A percentile compares a stretch with the other conserved stretches of the same genome.
These are phyloP conservation scores for Austrolebias charrua DNA, from an alignment of 2,797 vertebrate genomes.

Conservation along the genomic window DNA sequence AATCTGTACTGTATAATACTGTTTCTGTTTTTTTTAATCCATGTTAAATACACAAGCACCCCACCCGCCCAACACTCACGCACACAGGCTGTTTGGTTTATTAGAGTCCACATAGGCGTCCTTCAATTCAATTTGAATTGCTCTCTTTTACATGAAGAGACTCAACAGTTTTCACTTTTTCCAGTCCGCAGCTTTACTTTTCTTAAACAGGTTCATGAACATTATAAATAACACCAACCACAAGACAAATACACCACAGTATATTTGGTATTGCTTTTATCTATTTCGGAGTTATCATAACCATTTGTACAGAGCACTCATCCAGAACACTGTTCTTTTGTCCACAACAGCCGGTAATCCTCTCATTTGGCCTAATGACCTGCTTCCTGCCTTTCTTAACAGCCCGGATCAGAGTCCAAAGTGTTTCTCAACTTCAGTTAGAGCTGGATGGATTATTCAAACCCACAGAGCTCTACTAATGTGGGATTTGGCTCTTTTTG, in stretches of 20 bases:
- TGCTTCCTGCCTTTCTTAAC: slow-evolving; percentile 43
- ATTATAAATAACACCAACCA: slow-evolving; percentile 33
- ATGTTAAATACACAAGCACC: neutral
- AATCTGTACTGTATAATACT: neutral
- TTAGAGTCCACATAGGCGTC: slow-evolving; percentile 13
- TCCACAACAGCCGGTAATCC: slow-evolving; percentile 35
- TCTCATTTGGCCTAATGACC: slow-evolving; percentile 65
- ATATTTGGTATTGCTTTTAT: slow-evolving; percentile 45
- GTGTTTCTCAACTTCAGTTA: slow-evolving; percentile 31
- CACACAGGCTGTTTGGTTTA: slow-evolving; percentile 9
- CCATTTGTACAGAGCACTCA: slow-evolving; percentile 18
- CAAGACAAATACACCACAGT: slow-evolving; percentile 40
- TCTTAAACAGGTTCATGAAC: slow-evolving; percentile 43
- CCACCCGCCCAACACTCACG: neutral
- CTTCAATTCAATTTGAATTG: slow-evolving; percentile 35
- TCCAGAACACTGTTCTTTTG: slow-evolving; percentile 61
- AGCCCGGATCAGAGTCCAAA: slow-evolving; percentile 28
- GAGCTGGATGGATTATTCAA: slow-evolving; percentile 34
- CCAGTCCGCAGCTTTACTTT: slow-evolving; percentile 26
- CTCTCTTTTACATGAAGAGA: slow-evolving; percentile 24
- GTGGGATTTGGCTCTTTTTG: slow-evolving; percentile 17
- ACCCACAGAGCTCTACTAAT: slow-evolving; percentile 24
- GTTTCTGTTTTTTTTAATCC: neutral
- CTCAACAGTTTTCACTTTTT: slow-evolving; percentile 23
- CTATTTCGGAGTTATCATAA: slow-evolving; percentile 43